These are phyloP conservation scores for Agrypnus murinus DNA, from an alignment of 2,888 invertebrate species.

Conservation along the genomic window DNA sequence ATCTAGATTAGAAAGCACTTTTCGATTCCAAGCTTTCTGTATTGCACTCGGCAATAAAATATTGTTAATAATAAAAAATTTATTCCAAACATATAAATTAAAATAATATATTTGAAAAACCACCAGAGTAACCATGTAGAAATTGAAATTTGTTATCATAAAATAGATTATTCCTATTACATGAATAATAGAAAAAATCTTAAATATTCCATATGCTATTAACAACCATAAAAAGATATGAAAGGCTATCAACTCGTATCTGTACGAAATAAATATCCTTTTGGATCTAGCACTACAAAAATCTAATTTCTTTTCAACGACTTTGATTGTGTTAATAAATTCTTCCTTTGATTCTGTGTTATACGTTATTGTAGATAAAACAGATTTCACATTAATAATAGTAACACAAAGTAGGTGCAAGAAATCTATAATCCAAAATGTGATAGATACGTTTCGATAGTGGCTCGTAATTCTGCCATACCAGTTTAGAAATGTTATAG, in stretches of 20 bases:
- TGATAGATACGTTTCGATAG: background rate
- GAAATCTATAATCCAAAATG: background rate
- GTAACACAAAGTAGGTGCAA: background rate
- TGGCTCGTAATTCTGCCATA: too few species aligned
- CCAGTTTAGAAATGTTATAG: too few species aligned
- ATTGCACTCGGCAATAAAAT: background rate
- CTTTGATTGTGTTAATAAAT: background rate
- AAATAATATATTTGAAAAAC: constrained; percentile 5
- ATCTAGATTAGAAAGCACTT: too few species aligned
- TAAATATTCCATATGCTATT: background rate
- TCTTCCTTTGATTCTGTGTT: background rate
- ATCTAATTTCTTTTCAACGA: background rate
- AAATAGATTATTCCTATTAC: background rate
- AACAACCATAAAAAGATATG: background rate
- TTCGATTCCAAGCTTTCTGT: background rate
- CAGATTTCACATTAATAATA: background rate
- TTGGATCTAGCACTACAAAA: background rate
- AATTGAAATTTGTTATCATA: background rate
- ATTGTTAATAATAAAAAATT: background rate
- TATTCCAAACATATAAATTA: background rate
- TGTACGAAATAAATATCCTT: background rate
- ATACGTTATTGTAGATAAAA: background rate
- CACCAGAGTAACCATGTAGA: background rate
- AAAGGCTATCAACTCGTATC: background rate
- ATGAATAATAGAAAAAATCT: background rate